These are phyloP conservation scores for Synanceia verrucosa DNA, from an alignment of 2,797 vertebrate genomes.

Conservation along the genomic window DNA sequence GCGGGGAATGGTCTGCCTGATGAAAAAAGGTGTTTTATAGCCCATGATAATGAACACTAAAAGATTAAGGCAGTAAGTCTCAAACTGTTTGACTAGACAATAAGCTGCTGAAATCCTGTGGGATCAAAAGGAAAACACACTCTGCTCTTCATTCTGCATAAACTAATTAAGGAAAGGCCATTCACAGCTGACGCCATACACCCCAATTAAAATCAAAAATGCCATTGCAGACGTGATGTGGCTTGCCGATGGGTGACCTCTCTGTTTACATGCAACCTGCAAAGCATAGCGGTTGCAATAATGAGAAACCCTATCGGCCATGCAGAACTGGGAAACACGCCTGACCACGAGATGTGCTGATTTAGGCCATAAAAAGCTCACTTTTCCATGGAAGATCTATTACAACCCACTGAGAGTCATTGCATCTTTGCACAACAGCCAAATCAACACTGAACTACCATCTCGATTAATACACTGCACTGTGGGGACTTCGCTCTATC, in stretches of 20 bases:
- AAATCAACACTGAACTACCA: constrained; percentile 58
- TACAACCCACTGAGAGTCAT: constrained; percentile 52
- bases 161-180: constrained; percentile 61
- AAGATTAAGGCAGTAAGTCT: constrained; percentile 36
- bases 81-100: constrained; percentile 45
- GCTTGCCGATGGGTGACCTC: constrained; percentile 54
- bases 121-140: constrained; percentile 53
- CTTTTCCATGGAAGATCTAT: constrained; percentile 40
- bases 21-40: constrained; percentile 3
- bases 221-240: constrained; percentile 41
- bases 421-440: constrained; percentile 48
- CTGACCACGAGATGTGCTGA: constrained; percentile 23
- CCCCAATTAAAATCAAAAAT: constrained; percentile 68
- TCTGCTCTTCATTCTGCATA: constrained; percentile 21
- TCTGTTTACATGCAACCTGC: constrained; percentile 53
- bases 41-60: constrained; percentile 40
- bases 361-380: constrained; percentile 34
- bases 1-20: constrained; percentile 9
- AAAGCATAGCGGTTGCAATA: constrained; percentile 44
- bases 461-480: constrained; percentile 53
- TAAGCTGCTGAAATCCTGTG: constrained; percentile 35
- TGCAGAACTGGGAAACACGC: constrained; percentile 40
- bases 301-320: constrained; percentile 50
- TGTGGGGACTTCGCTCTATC: constrained; percentile 16
- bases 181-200: constrained; percentile 39